phyloP scores from a whole-genome alignment of 2,797 vertebrate genomes.

The Esox lucius region DNA sequence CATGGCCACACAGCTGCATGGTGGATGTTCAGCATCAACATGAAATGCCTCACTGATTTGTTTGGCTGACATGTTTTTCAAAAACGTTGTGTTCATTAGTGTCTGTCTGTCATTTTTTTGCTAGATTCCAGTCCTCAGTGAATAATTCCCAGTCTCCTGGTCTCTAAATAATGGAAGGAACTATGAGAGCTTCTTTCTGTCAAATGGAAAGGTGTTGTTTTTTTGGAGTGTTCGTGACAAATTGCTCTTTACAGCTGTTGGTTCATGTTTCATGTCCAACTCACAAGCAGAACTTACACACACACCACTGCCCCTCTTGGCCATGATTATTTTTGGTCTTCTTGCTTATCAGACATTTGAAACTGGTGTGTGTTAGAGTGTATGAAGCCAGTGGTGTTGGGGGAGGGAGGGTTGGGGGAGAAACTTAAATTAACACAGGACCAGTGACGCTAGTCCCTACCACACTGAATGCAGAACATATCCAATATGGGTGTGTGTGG shows the following conservation, averaged over 20 bases:
- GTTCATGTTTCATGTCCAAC: neutral
- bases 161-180: neutral
- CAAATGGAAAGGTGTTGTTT: neutral
- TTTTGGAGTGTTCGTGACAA: neutral
- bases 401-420: neutral
- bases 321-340: neutral
- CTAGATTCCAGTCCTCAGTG: neutral
- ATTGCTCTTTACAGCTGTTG: constrained; percentile 11
- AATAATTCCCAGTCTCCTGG: neutral
- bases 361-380: neutral
- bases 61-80: neutral
- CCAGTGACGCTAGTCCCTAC: constrained; percentile 3
- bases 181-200: neutral
- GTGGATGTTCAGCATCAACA: neutral
- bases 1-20: neutral
- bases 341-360: neutral
- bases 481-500: constrained; percentile 5
- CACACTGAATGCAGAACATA: neutral
- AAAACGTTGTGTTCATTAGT: neutral
- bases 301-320: neutral
- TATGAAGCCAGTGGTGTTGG: neutral
- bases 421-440: constrained; percentile 10
- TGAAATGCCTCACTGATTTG: too few relatives aligned
- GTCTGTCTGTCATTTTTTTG: neutral
- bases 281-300: neutral